Evolutionary conservation across 2,888 invertebrate genomes (phyloP), one percentile per base, ranked within the genome.

Genomic region (Linyphia triangularis): DNA sequence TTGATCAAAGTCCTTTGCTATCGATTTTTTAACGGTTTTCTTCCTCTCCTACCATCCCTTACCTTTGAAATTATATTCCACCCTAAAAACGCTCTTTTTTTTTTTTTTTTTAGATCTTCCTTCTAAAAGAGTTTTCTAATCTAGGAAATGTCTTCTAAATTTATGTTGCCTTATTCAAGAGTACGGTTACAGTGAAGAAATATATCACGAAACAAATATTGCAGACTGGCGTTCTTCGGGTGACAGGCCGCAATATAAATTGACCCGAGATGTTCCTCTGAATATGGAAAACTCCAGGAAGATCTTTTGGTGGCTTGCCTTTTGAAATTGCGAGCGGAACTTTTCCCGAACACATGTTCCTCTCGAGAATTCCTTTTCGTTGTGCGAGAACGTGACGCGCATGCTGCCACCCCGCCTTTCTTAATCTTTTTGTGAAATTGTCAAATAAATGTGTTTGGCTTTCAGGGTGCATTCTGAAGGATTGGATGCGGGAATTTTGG

Each of bases 21-120:
- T 86, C 63, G 85, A 86, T 86, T 86, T 86, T 79, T 86, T 72
- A 67, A 73, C 84, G 77, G 77, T 84, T 75, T 84, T 81, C 59
- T 65, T 33, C 22, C 37, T 33, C n/a, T 40, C 13, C 19, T 24
- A 10, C 13, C 37, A 13, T 19, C n/a, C 26, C 6, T 16, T 19
- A 26, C 28, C 51, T 57, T 77, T 40, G 63, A 22, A 77, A 63
- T 77, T 61, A 61, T 77, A 33, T 67, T 28, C 33, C 51, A 13
- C 51, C 51, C 51, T 51, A 51, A 51, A 51, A 51, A 51, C 3
- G 51, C 51, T 51, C 51, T 16, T 16, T n/a, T 51, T 16, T 3
- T 51, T n/a, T n/a, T n/a, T n/a, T 30, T 65, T 30, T 65, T 65
- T 65, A 30, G 28, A 30, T 65, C n/a, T 65, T 6, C 6, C 28